phyloP scores from a whole-genome alignment of 2,797 vertebrate species.

The Acipenser ruthenus region DNA sequence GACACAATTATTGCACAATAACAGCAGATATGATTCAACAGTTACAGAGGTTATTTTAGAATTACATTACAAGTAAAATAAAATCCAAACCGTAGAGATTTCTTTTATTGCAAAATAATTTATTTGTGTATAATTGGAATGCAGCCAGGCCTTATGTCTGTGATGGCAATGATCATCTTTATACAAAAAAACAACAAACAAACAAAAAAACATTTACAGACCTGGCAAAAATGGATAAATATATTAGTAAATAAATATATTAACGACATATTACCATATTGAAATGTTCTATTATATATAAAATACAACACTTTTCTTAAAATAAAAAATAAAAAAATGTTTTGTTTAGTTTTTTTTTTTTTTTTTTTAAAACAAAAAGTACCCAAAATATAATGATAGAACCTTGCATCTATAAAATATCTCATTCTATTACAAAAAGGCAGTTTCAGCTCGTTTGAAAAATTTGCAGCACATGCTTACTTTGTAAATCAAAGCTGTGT shows the following conservation, averaged over 20 bases:
- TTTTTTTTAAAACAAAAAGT: constrained; percentile 55
- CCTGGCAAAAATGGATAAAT: constrained; percentile 88
- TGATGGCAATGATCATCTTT: constrained; percentile 58
- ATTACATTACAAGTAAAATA: no score
- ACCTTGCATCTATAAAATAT: constrained; percentile 57
- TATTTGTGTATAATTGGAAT: constrained; percentile 74
- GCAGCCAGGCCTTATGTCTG: constrained; percentile 66
- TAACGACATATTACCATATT: constrained; percentile 88
- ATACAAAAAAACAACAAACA: constrained; percentile 46
- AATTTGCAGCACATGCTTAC: no score
- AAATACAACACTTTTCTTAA: constrained; percentile 86
- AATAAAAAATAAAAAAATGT: constrained; percentile 4
- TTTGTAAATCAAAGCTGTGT: no score
- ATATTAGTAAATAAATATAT: constrained; percentile 99
- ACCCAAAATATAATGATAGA: constrained; percentile 68
- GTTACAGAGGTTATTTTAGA: no score
- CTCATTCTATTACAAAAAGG: constrained; percentile 57
- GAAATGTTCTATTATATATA: constrained; percentile 86
- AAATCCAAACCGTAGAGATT: no score
- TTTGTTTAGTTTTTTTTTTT: constrained; percentile 64
- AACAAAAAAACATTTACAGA: constrained; percentile 47
- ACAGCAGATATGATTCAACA: no score
- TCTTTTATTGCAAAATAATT: constrained; percentile 70
- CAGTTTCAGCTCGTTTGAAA: constrained; percentile 56
- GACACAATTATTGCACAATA: no score